Base-by-base conservation (phyloP, 2,797 vertebrate genomes). In the Falco cherrug region DNA sequence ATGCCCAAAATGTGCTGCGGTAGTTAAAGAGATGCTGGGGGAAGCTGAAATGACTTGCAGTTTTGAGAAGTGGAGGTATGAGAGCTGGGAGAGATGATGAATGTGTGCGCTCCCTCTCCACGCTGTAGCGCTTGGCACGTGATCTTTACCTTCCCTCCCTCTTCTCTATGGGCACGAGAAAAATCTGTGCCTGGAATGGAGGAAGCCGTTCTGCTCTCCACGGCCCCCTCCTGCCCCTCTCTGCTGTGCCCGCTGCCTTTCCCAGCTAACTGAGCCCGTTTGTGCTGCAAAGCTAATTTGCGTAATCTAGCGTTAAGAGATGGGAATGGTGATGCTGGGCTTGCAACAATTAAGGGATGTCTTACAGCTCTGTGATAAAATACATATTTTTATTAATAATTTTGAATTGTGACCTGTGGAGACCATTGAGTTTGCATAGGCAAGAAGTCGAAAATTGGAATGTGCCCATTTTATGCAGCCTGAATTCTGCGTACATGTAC, bases 1-100 rank as follows among this genome's bases (percentile, higher is more conserved):
- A n/a, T 1, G 7, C 41, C 61, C 0, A 2, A 24, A 56, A 6
- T 6, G 21, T 65, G 59, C 61, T 37, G 5, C 0, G 0, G 6
- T 37, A 73, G 88, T 86, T 84, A 11, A 12, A 35, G 84, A 10
- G 28, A 3, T 5, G 48, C 68, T 33, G 11, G 33, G 80, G 75
- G 67, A 70, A 60, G 90, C 85, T 82, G 74, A 56, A 71, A 95
- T 95, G 95, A 96, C 95, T 95, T 97, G 96, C 96, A 96, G 47
- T 92, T 95, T 97, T 91, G 71, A n/a, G 89, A 31, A 68, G 89
- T 31, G 0, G 41, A 19, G 50, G n/a, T 13, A 25, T 4, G 0
- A 78, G 45, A 48, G 75, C 89, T 69, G 10, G 16, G 45, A 68
- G 80, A 19, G 68, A 54, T 6, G 50, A 48, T 61, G 82, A 41